Evolutionary conservation across 1,140 invertebrate species (phyloP).

Genomic region (Littorina saxatilis): DNA sequence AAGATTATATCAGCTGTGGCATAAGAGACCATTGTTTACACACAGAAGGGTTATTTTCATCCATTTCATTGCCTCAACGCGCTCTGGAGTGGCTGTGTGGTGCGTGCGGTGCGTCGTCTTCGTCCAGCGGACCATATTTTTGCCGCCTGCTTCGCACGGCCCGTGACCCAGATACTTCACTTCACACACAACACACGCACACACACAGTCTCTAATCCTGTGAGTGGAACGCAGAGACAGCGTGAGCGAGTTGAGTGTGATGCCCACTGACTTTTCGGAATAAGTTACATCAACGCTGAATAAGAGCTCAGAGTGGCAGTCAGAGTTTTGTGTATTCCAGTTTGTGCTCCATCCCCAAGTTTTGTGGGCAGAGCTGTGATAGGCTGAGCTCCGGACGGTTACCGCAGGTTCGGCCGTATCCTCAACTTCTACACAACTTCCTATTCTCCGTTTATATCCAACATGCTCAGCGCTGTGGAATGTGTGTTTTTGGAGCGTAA

Average conservation of each 20-base stretch:
- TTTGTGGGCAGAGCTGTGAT: no score
- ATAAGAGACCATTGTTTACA: conserved; percentile 17
- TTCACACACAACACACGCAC: background rate
- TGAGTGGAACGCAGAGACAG: conserved; percentile 4
- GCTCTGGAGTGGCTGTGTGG: background rate
- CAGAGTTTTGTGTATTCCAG: no score
- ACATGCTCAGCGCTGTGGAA: conserved; percentile 31
- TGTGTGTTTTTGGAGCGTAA: conserved; percentile 25
- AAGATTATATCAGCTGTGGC: background rate
- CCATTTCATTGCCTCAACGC: background rate
- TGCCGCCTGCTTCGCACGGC: conserved; percentile 32
- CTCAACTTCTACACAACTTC: conserved; percentile 11
- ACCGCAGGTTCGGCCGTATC: background rate
- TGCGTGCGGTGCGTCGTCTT: background rate
- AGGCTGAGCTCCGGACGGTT: background rate
- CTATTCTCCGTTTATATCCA: conserved; percentile 4
- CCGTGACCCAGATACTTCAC: conserved; percentile 34
- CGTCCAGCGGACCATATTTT: conserved; percentile 28
- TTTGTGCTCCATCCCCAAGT: no score
- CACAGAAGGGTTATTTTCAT: conserved; percentile 33
- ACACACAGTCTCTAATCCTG: background rate
- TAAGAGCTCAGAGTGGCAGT: no score
- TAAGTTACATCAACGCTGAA: background rate
- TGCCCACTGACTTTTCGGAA: background rate
- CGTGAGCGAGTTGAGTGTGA: background rate